Conservation (phyloP, 2,888 invertebrate genomes). For the Nomada ruficornis region DNA sequence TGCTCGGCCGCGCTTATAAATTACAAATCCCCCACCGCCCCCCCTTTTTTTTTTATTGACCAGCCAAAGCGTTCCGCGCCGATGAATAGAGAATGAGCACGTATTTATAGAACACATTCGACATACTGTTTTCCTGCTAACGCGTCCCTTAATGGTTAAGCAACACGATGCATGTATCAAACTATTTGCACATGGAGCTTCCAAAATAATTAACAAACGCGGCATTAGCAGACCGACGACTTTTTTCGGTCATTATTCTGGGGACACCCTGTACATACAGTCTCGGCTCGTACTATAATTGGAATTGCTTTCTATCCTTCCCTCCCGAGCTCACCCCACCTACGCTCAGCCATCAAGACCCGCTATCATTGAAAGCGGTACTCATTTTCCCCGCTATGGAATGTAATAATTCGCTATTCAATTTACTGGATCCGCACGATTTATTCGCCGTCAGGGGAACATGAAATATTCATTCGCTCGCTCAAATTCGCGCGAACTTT, state of each 20-base stretch:
- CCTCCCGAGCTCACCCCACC: slow-evolving; percentile 13
- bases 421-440: slow-evolving; percentile 55
- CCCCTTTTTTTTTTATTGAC: slow-evolving; percentile 1
- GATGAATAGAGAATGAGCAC: slow-evolving; percentile 36
- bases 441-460: slow-evolving; percentile 39
- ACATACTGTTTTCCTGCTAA: neutral
- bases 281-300: slow-evolving; percentile 55
- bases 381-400: slow-evolving; percentile 56
- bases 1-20: slow-evolving; percentile 29
- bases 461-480: slow-evolving; percentile 52
- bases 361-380: slow-evolving; percentile 48
- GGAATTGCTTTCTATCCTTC: slow-evolving; percentile 58
- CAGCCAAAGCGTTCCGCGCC: slow-evolving; percentile 24
- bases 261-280: slow-evolving; percentile 18
- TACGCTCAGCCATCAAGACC: slow-evolving; percentile 1
- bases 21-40: neutral
- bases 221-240: neutral
- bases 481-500: slow-evolving; percentile 29
- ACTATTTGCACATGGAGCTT: neutral
- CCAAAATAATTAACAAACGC: no score
- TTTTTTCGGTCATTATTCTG: slow-evolving; percentile 1
- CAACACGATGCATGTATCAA: neutral
- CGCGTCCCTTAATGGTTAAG: neutral
- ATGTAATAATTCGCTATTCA: slow-evolving; percentile 65
- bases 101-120: slow-evolving; percentile 34